Base-by-base conservation (phyloP, 2,113 vertebrate species). In the Colistium nudipinnis region DNA sequence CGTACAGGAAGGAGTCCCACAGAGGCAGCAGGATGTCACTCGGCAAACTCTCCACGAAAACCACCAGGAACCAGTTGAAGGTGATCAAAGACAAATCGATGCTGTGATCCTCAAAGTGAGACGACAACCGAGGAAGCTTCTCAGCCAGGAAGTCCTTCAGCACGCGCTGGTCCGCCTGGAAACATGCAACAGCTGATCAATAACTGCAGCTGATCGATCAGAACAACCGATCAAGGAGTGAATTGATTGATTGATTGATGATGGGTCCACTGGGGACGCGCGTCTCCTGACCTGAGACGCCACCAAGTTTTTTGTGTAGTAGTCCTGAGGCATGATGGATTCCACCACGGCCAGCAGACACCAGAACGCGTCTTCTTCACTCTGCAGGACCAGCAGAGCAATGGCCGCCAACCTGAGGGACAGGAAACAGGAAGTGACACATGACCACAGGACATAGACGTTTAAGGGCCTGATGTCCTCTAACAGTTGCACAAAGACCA, bases 11-110 rank as follows among this genome's bases (percentile, higher is more conserved):
- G 67, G 96, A 92, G 19, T 99, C 98, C 98, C 97, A 99, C 68
- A 98, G 91, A 13, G 89, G 90, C 64, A 99, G 88, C 25, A 99
- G 94, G 74, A 98, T 94, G 64, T 95, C 94, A 1, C 95, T 96
- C 62, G 96, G 92, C 39, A 99, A 91, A 75, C 91, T 95, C 90
- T 99, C 97, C 27, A 98, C 95, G 61, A 98, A 99, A 44, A 93
- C 85, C 84, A 97, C 95, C 38, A 98, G 91, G 88, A 99, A 98
- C 98, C 98, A 99, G 87, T 96, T 96, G 85, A 98, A 97, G 39
- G 95, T 96, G 84, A 97, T 78, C 24, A 97, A 93, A 0, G 95
- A 95, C 19, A 98, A 92, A 39, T 99, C 97, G 19, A 97, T 90
- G 1, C 0, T 78, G 82, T 94, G 84, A 4, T 93, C 89, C 14